Base-by-base conservation (phyloP, 2,113 vertebrate genomes). In the Larimichthys polyactis region DNA sequence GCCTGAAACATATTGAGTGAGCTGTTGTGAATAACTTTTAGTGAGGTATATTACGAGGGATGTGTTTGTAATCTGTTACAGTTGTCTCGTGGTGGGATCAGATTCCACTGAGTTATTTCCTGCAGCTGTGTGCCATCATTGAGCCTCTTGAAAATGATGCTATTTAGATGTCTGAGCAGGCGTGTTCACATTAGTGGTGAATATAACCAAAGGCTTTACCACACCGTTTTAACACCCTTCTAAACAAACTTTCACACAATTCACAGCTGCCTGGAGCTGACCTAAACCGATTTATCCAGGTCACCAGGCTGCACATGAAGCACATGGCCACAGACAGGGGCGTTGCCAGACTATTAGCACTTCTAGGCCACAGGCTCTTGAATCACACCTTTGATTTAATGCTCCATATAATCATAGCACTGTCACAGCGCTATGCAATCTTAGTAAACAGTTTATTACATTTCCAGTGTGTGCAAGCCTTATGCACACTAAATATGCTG, bases 381-480 rank as follows among this genome's bases (percentile, higher is more conserved):
- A 69, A 62, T 67, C 67, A 77, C 80, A 81, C 76, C 32, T 81
- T 82, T 75, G 78, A 86, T 90, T 79, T 84, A 87, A 55, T 75
- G 79, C 65, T 63, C 22, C 12, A 75, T 77, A 83, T 52, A 78
- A 57, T 78, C 82, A 71, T 12, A 40, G 20, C 8, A 64, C 64
- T 62, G 68, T 85, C 72, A 82, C 40, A 43, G 40, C 24, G 24
- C 46, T 76, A 43, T 52, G 52, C 44, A 63, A 71, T 79, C 66
- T 75, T 49, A 59, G 54, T 71, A 78, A 81, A 81, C 24, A 67
- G 11, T 72, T 58, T 71, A 29, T 79, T 76, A 76, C 29, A 75
- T 66, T 83, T 82, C 77, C 68, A 75, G 75, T 85, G 43, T 79
- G 32, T 43, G 57, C 32, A 55, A 71, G 70, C 66, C 83, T 82